Evolutionary conservation across 2,113 vertebrate species (phyloP), one percentile per base, ranked within the genome.

Genomic region (Oryzias woworae): DNA sequence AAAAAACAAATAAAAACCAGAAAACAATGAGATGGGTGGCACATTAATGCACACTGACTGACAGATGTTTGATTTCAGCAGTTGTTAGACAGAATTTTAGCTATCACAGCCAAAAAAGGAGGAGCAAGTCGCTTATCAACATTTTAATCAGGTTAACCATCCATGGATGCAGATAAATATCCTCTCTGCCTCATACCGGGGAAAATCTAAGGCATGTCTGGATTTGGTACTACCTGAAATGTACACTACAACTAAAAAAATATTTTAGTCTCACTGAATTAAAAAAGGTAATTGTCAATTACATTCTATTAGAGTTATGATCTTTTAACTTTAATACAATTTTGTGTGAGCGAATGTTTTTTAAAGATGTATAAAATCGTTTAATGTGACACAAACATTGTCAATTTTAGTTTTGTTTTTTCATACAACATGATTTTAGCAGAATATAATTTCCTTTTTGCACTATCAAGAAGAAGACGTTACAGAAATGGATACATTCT

Each of bases 391-490:
- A 36, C 36, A 36, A 36, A 36, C 2, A 36, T 36, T 1, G 36
- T 36, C 10, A 2, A 2, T 12, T 36, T 12, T 36, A 20, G 20
- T 36, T 8, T 36, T 36, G 8, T 36, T 36, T 36, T 36, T 5
- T 31, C 1, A 36, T 12, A 36, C 12, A 36, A 12, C 10, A 18
- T n/a, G 20, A 48, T 3, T 48, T 18, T n/a, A 47, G 6, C 16
- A 47, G 17, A n/a, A 10, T 2, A 18, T 48, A 1, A 70, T 50
- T 56, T 50, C 66, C 64, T 68, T 62, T 73, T 72, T 75, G 80
- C 71, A 71, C 81, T 83, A 81, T 86, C 69, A 88, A 87, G 83
- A 91, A 87, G 81, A 90, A 75, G 87, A 92, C 78, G 75, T 78
- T 85, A 77, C 78, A 87, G 73, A 81, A 82, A 76, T 45, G 1